Base-by-base conservation (phyloP, 2,888 invertebrate genomes). In the Willowsia nigromaculata region DNA sequence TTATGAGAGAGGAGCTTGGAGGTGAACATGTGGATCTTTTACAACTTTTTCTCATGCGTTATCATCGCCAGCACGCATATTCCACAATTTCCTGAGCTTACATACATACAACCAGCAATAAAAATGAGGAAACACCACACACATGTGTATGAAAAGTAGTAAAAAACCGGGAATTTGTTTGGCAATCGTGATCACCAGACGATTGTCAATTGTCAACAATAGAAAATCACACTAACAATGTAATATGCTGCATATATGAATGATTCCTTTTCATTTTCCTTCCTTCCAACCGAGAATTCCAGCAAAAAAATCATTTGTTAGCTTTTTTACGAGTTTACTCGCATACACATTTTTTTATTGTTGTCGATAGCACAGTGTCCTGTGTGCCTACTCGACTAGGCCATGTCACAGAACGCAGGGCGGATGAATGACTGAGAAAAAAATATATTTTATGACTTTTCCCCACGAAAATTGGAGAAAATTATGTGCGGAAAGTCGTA, bases 11-110 rank as follows among this genome's bases (percentile, higher is more conserved):
- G n/a, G n/a, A n/a, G n/a, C n/a, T n/a, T n/a, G 40, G 59, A 33
- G 76, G 76, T 59, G 43, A n/a, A 76, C 85, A 76, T 85, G 76
- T 76, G 85, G 6, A 40, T 59, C 47, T 65, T 86, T 86, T 86
- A 86, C 80, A 68, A 65, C 86, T 47, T 62, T 65, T 62, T 80
- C 84, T 68, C 65, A 68, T 71, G 71, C 40, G 22, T 40, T 71
- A 25, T 71, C 43, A 15, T 33, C 37, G 13, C 13, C 27, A 62
- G 27, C 33, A 30, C n/a, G n/a, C n/a, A n/a, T n/a, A n/a, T n/a
- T n/a, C n/a, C n/a, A n/a, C n/a, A n/a, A n/a, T n/a, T n/a, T n/a
- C n/a, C n/a, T n/a, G n/a, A n/a, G n/a, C n/a, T 3, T 22, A 56
- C 22, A 50, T 13, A 47, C 50, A 71, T 22, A 27, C 25, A 3